Evolutionary conservation across 2,888 invertebrate species (phyloP), one percentile per base, ranked within the genome.

Genomic region (Drosophila subsilvestris): DNA sequence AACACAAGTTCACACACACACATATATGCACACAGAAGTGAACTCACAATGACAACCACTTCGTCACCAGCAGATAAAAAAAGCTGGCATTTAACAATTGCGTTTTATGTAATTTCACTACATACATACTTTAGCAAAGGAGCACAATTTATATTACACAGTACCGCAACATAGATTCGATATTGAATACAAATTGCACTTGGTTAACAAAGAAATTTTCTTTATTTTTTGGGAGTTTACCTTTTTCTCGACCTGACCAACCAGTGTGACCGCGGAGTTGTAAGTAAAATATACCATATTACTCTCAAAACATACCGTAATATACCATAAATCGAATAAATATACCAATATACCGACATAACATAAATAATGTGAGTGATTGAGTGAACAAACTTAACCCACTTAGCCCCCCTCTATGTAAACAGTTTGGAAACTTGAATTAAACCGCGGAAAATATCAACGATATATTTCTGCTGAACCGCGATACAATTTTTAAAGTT

Each of bases 41-140:
- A 78, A 79, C 74, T 76, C 78, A 87, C 81, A 82, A 86, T 83
- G 88, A 88, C 83, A 83, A 83, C 83, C 83, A 83, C 83, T 84
- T 87, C 86, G 82, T 87, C 88, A 87, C 80, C 82, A 75, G 56
- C 83, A 82, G 75, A 85, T 82, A 85, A 87, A 85, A 84, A 55
- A 55, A 42, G 56, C 77, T 85, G 77, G 72, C 78, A 74, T 79
- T 68, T 63, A 79, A 84, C 75, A 69, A 77, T 60, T 85, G 71
- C 78, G 83, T 75, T 83, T 85, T 83, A 83, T 77, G 71, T 87
- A 83, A 83, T 87, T 74, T 54, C 73, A 83, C 81, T 70, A 70
- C 61, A 44, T 63, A 63, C 66, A 76, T 74, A 67, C 71, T 60
- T 68, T 72, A 27, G 63, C 29, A 47, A 59, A 27, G 60, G 48